A percentile compares a stretch with the other conserved stretches of the same genome.
phyloP scores from a whole-genome alignment of 64 coral and sea anemone species.

The Anthopleura sola region DNA sequence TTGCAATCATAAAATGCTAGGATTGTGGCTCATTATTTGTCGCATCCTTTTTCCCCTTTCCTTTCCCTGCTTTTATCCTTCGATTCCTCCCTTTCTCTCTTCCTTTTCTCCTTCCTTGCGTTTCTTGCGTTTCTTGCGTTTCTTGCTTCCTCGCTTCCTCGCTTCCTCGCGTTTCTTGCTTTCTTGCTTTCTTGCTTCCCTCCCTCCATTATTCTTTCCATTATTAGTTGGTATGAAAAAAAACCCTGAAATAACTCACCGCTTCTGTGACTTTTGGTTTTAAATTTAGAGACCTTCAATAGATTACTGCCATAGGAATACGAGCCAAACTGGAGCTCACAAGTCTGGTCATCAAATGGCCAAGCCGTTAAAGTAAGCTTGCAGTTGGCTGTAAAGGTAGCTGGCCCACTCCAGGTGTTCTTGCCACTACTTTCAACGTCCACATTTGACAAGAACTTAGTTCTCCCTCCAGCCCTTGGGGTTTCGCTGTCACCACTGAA shows the following conservation, averaged over 20 bases:
- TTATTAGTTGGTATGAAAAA: no score
- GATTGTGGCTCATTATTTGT: no score
- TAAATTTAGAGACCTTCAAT: not conserved
- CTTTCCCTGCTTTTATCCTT: no score
- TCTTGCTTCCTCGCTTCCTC: no score
- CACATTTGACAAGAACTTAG: constrained; percentile 45
- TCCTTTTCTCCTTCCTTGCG: no score
- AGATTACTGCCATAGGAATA: constrained; percentile 25
- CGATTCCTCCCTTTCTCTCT: no score
- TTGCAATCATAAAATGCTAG: no score
- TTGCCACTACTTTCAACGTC: constrained; percentile 1
- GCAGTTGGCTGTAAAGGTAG: constrained; percentile 42
- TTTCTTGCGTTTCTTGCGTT: no score
- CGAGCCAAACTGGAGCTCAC: constrained; percentile 46
- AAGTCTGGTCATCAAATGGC: constrained; percentile 51
- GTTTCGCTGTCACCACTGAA: constrained; percentile 19
- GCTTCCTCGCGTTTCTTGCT: no score
- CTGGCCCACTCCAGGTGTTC: constrained; percentile 49
- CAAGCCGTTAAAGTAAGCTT: constrained; percentile 12
- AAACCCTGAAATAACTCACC: not conserved
- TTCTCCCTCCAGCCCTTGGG: constrained; percentile 27
- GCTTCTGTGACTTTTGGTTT: not conserved
- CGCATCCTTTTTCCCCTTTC: no score
- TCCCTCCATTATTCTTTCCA: no score
- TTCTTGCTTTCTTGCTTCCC: no score